Evolutionary conservation across 2,797 vertebrate genomes (phyloP).

Genomic region (Nyctibius grandis): DNA sequence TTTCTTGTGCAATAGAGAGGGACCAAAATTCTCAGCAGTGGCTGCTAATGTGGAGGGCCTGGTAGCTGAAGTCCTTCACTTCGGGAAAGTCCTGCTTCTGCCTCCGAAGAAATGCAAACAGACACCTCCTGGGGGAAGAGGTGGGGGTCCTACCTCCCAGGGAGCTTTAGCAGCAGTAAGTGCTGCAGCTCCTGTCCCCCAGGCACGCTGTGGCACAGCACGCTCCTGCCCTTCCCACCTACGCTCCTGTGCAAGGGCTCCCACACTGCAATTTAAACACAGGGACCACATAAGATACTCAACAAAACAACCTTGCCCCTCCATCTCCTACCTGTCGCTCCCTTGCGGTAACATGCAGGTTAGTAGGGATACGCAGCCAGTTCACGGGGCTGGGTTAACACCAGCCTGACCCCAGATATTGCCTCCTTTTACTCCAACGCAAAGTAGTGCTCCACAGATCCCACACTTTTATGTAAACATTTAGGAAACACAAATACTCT

Average conservation of each 20-base stretch:
- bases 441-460: not conserved
- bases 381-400: not conserved
- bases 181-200: no score
- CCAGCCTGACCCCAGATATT: not conserved
- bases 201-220: not conserved
- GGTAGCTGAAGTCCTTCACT: not conserved
- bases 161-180: not conserved
- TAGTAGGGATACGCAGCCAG: not conserved
- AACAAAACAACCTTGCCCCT: not conserved
- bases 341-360: rapidly evolving
- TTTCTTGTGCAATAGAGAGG: not conserved
- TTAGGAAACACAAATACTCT: not conserved
- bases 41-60: not conserved
- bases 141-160: not conserved
- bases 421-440: not conserved
- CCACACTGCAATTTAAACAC: not conserved
- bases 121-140: not conserved
- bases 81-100: not conserved
- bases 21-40: not conserved
- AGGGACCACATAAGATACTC: rapidly evolving
- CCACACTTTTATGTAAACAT: not conserved
- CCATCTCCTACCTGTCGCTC: not conserved
- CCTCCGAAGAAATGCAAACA: not conserved
- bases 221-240: not conserved
- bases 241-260: not conserved